Base-by-base conservation (phyloP, 2,797 vertebrate genomes). In the Netta rufina region DNA sequence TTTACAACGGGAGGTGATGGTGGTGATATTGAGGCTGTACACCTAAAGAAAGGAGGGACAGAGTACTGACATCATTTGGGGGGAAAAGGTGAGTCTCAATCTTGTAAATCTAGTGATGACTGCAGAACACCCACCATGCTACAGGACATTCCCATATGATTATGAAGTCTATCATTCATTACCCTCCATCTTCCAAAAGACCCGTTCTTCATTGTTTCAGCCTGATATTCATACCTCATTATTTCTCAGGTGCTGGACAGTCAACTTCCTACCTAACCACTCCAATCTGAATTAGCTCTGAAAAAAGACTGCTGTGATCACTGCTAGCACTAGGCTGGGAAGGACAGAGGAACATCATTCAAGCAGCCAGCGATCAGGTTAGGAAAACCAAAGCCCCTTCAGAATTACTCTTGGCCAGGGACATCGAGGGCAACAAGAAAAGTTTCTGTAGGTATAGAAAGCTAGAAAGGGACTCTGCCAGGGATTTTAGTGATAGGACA, bases 11-110 rank as follows among this genome's bases (percentile, higher is more conserved):
- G 13, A 20, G 57, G 69, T n/a, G 58, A 84, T 41, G 71, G 69
- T 5, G 54, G n/a, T 51, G 65, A 41, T 65, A 69, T 1, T 5
- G 33, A 36, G 24, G n/a, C 4, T 21, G 71, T 80, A 53, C 77
- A 95, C 74, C 96, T 98, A 90, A 92, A 73, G 78, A 95, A 33
- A 82, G 62, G 41, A 87, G 1, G 3, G 20, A 62, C 51, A 92
- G 85, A 72, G 4, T 8, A 51, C 27, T 84, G 11, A 5, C 6
- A 33, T 73, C 6, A 67, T 36, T 51, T 22, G 1, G 2, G 5
- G 5, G 22, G 2, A 5, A 27, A 7, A 57, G 27, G 0, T 22
- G 2, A 36, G 30, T 69, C 76, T 70, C 58, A 58, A 10, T 32
- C 17, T 87, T 85, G 24, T 28, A 92, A 69, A 83, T 36, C 32